A percentile compares a stretch with the other conserved stretches of the same genome.
These are phyloP conservation scores for Saguinus imperator DNA, from an alignment of 2,113 vertebrate species.

Conservation along the genomic window DNA sequence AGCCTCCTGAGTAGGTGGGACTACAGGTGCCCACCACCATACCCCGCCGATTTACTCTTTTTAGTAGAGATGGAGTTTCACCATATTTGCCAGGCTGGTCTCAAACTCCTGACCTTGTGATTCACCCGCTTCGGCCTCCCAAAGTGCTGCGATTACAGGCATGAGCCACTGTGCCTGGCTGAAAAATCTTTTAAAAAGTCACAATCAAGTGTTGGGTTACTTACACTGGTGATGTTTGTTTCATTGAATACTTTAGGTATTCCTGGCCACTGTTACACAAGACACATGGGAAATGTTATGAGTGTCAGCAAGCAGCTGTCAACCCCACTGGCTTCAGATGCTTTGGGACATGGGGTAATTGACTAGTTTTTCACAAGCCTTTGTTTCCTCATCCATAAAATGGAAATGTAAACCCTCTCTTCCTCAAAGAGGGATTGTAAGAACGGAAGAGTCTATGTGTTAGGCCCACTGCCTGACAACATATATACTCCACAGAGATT, in stretches of 20 bases:
- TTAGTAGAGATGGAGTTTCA: no score
- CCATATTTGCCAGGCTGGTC: no score
- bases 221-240: neutral
- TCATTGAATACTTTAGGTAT: neutral
- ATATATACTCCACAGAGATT: neutral
- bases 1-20: no score
- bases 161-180: no score
- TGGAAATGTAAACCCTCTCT: neutral
- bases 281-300: neutral
- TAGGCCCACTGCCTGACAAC: neutral
- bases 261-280: no score
- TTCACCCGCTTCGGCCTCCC: no score
- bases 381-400: neutral
- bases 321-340: neutral
- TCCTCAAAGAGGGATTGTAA: neutral
- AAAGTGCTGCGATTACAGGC: no score
- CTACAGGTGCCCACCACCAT: no score
- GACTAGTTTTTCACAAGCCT: neutral
- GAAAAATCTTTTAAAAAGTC: neutral
- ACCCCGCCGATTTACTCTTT: no score
- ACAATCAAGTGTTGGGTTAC: neutral
- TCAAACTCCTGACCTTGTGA: no score
- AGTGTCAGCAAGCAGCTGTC: neutral
- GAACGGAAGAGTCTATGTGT: accelerated
- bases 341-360: neutral